Conservation (phyloP, 2,888 invertebrate genomes). For the Cepaea hortensis region DNA sequence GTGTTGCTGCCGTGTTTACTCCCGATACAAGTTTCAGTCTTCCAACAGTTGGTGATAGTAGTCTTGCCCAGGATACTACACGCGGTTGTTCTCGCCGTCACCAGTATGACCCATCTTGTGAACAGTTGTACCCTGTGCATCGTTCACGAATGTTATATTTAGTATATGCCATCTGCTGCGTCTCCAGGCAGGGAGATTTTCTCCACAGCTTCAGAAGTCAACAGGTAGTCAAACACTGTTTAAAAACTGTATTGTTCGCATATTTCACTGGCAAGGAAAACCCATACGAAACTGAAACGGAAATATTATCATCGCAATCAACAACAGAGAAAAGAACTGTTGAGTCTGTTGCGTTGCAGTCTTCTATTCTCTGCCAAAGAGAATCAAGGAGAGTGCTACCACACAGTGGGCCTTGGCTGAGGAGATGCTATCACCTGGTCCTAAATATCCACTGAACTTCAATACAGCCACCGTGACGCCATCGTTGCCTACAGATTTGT, state of each 20-base stretch:
- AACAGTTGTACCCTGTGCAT: too few relatives aligned
- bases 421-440: constrained; percentile 36
- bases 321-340: too few relatives aligned
- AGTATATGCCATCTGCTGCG: neutral
- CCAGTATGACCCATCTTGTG: neutral
- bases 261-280: neutral
- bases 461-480: constrained; percentile 30
- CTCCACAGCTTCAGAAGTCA: neutral
- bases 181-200: neutral
- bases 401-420: constrained; percentile 10
- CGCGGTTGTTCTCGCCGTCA: neutral
- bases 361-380: constrained; percentile 7
- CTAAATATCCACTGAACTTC: constrained; percentile 25
- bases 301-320: neutral
- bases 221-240: neutral
- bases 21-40: too few relatives aligned
- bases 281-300: neutral
- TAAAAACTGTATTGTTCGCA: neutral
- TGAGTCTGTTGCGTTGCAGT: neutral
- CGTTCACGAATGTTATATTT: neutral
- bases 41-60: too few relatives aligned
- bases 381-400: constrained; percentile 11
- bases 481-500: neutral
- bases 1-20: neutral
- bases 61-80: neutral